Evolutionary conservation across 2,797 vertebrate genomes (phyloP), one percentile per base, ranked within the genome.

Genomic region (Scleropages formosus): DNA sequence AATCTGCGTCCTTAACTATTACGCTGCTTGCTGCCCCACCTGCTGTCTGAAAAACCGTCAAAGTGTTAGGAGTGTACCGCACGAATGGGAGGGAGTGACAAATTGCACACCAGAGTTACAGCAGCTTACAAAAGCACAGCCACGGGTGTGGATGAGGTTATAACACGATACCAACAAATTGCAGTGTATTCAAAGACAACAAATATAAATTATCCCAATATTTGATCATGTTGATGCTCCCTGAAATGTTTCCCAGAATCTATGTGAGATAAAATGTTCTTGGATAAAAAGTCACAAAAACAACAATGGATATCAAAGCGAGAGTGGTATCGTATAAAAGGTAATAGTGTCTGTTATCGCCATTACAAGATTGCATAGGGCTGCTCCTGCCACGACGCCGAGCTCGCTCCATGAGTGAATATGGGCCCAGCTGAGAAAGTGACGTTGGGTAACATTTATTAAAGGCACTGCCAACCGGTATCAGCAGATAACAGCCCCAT

Each of bases 401-500:
- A 15, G 22, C 59, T 61, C 10, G 15, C 24, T 27, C 22, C 15
- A 13, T 64, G 62, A 64, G 22, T 64, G 62, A 64, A 64, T 64
- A 31, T 26, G 16, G 13, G 22, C 26, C 62, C 62, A 27, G 62
- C 62, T 12, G 22, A 13, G 26, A 22, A 64, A 64, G 9, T 16
- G 16, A 22, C 9, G 11, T 16, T 68, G n/a, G 44, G 66, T 39
- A n/a, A 20, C 31, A 47, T 68, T 18, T 46, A 68, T 68, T 64
- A 53, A 74, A 51, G n/a, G 39, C 22, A 18, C 39, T 63, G 72
- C 16, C 72, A 74, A 62, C 31, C 47, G 24, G 58, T 49, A 26
- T 12, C 8, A 12, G 8, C 24, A 62, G 24, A 20, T 62, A 64
- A 60, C 53, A 61, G 0, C 26, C 47, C 15, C 7, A 67, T 1